These are phyloP conservation scores for Oxyruncus cristatus DNA, from an alignment of 2,113 vertebrate genomes.

Conservation along the genomic window DNA sequence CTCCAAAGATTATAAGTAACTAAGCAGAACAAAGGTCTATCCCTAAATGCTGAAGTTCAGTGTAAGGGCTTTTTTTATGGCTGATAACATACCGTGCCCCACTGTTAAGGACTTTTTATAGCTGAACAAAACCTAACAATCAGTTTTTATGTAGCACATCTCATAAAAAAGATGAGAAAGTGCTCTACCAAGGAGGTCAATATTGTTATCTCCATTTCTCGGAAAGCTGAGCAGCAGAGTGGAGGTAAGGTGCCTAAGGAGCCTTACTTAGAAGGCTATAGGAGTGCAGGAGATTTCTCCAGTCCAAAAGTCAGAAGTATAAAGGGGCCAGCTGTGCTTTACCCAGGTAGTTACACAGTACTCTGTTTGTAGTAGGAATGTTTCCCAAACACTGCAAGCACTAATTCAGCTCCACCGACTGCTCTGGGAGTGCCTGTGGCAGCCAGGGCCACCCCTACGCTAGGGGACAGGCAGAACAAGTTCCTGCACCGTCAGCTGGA, in stretches of 20 bases:
- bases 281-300: neutral
- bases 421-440: rapidly evolving
- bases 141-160: neutral
- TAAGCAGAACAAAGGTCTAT: slow-evolving; percentile 39
- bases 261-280: neutral
- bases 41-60: neutral
- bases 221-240: neutral
- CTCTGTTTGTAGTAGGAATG: neutral
- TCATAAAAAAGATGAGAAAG: neutral
- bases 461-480: neutral
- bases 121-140: neutral
- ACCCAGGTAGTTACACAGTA: rapidly evolving
- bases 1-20: slow-evolving; percentile 14
- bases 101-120: neutral
- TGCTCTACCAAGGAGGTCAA: neutral
- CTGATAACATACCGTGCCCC: neutral
- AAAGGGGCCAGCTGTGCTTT: neutral
- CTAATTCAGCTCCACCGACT: neutral
- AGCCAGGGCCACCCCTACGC: neutral
- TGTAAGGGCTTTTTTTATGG: neutral
- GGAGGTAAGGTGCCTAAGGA: neutral
- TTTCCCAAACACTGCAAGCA: neutral
- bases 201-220: neutral
- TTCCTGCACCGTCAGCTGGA: slow-evolving; percentile 18
- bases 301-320: neutral